Percentiles rank a stretch among this genome's conserved stretches.
These are phyloP conservation scores for Helicoverpa assulta DNA, from an alignment of 2,888 invertebrate species.

Conservation along the genomic window DNA sequence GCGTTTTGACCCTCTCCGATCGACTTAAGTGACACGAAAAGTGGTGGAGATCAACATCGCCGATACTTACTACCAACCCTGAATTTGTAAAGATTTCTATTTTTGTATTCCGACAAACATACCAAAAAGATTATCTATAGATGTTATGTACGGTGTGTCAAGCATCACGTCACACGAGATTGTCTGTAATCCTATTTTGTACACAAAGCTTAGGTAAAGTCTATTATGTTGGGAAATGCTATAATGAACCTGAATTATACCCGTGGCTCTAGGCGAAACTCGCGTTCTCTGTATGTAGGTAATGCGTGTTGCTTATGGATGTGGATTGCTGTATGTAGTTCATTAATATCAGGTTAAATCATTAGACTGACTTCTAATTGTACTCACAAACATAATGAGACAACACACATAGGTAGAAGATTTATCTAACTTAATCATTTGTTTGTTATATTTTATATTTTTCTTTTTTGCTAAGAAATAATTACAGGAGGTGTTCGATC, in stretches of 20 bases:
- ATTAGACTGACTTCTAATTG: constrained; percentile 16
- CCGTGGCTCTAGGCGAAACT: constrained; percentile 22
- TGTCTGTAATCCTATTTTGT: constrained; percentile 39
- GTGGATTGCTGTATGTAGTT: constrained; percentile 7
- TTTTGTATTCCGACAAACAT: not conserved
- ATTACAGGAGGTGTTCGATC: no score
- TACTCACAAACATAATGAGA: not conserved
- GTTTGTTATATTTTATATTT: not conserved
- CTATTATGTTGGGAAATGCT: constrained; percentile 34
- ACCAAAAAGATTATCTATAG: constrained; percentile 7
- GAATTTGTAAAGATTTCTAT: constrained; percentile 6
- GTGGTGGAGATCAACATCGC: constrained; percentile 50
- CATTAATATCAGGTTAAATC: constrained; percentile 22
- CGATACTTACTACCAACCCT: constrained; percentile 46
- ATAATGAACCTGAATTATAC: constrained; percentile 41
- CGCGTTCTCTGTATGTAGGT: constrained; percentile 15
- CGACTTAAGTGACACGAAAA: constrained; percentile 49
- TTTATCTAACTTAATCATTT: not conserved
- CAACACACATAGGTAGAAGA: not conserved
- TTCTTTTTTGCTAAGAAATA: no score
- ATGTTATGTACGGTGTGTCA: not conserved
- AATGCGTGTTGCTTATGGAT: constrained; percentile 1
- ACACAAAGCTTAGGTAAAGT: constrained; percentile 43
- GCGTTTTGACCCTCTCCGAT: constrained; percentile 54
- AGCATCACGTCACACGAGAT: constrained; percentile 17